Conservation (phyloP, 2,888 invertebrate species). For the Sympetrum striolatum region DNA sequence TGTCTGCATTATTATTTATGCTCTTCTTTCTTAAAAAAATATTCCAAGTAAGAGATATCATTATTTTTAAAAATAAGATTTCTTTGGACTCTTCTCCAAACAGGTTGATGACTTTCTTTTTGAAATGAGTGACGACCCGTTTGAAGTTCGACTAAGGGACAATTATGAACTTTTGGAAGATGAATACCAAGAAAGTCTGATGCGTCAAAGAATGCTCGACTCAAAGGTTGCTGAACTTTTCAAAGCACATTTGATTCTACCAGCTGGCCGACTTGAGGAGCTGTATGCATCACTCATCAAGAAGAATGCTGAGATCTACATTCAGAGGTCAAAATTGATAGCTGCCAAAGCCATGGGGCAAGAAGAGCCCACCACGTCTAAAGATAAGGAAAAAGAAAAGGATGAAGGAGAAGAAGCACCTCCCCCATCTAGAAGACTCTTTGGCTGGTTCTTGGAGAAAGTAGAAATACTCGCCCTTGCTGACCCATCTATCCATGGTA, state of each 20-base stretch:
- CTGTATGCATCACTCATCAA: constrained; percentile 84
- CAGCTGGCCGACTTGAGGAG: constrained; percentile 87
- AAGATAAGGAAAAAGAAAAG: neutral
- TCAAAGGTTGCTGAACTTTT: constrained; percentile 83
- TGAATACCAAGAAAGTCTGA: constrained; percentile 92
- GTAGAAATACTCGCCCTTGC: constrained; percentile 79
- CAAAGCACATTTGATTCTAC: constrained; percentile 81
- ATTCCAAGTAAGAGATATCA: neutral
- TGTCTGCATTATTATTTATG: too few relatives aligned
- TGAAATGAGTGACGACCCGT: constrained; percentile 97
- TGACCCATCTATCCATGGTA: constrained; percentile 86
- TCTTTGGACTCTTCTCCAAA: too few relatives aligned
- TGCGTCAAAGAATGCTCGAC: constrained; percentile 86
- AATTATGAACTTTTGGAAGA: constrained; percentile 95
- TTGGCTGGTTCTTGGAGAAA: constrained; percentile 85
- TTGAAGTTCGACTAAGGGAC: constrained; percentile 94
- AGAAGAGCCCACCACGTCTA: neutral
- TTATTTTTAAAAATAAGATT: neutral
- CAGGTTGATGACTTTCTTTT: constrained; percentile 83
- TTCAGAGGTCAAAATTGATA: constrained; percentile 83
- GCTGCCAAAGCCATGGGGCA: constrained; percentile 62
- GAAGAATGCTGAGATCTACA: constrained; percentile 95
- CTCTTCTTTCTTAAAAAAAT: too few relatives aligned
- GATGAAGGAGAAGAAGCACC: constrained; percentile 55
- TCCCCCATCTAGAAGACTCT: constrained; percentile 74